Evolutionary conservation across 1,140 invertebrate genomes (phyloP).

Genomic region (Papilio polytes): DNA sequence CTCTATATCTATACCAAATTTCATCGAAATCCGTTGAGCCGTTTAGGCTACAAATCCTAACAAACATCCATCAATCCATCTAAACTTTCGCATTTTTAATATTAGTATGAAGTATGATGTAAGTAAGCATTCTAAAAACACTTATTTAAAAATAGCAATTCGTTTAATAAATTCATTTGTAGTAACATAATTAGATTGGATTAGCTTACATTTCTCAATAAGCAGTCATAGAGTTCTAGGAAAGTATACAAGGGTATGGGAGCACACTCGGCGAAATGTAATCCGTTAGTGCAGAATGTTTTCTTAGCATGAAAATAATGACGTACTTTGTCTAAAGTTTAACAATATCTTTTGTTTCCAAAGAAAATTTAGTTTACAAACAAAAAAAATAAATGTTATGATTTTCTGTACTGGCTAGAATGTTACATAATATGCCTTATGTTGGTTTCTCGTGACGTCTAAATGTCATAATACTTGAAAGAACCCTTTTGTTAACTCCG

Average conservation of each 20-base stretch:
- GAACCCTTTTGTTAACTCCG: too few relatives aligned
- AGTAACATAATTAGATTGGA: background rate
- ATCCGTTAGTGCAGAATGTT: constrained; percentile 17
- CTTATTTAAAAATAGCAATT: background rate
- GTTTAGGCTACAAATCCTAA: too few relatives aligned
- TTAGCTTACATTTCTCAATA: background rate
- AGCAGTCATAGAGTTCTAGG: background rate
- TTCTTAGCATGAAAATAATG: constrained; percentile 32
- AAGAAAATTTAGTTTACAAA: constrained; percentile 7
- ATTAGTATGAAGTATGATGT: too few relatives aligned
- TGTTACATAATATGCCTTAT: background rate
- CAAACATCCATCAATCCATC: too few relatives aligned
- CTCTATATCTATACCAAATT: too few relatives aligned
- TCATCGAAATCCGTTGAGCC: too few relatives aligned
- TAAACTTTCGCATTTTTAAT: too few relatives aligned
- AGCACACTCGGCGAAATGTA: constrained; percentile 28
- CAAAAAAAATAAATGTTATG: background rate
- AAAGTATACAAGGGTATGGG: background rate
- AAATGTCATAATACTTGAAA: too few relatives aligned
- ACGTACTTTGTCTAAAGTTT: background rate
- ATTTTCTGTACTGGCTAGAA: constrained; percentile 6
- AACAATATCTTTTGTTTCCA: background rate
- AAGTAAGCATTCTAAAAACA: background rate
- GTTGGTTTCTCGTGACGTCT: background rate
- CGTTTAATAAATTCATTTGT: background rate